Base-by-base conservation (phyloP, 2,888 invertebrate genomes). In the Apodemia mormo region DNA sequence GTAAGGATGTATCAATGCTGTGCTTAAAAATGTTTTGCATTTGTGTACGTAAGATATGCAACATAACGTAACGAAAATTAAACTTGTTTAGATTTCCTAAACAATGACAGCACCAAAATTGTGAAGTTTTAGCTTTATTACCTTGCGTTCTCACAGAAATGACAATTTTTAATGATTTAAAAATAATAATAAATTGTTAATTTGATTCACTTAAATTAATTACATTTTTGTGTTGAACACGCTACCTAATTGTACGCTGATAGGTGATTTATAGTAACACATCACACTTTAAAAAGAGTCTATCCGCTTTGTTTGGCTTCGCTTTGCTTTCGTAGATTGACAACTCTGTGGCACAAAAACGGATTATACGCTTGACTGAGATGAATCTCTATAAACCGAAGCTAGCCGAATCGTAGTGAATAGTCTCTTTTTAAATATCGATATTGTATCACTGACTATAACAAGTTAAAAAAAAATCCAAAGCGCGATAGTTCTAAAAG, bases 1-100 rank as follows among this genome's bases (percentile, higher is more conserved):
- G 68, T 68, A 64, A 65, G 37, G 30, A 64, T n/a, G 61, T 45
- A 68, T 64, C 49, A 37, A 33, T 40, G 65, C 29, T 40, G 58
- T 7, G 68, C 68, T 68, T 68, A 49, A 6, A 12, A 58, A 58
- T 58, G 30, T 58, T 58, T 58, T 58, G 64, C 64, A 68, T 68
- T 64, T 65, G 68, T 68, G 68, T 65, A 65, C 49, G 65, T 68
- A 68, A 33, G 49, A 14, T 45, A 10, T 45, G 45, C 10, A 10
- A 68, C 64, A 37, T 45, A 30, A 65, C 65, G 14, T 52, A 37
- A 52, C 29, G 65, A 12, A 33, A 68, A 65, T 30, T 45, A 65
- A 68, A 64, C 29, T 64, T 64, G 49, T 64, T 30, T 45, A 40
- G 33, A 29, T 68, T 58, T 58, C 52, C 54, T 54, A 43, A 65